phyloP scores from a whole-genome alignment of 2,888 invertebrate species.

The Phengaris alcon region DNA sequence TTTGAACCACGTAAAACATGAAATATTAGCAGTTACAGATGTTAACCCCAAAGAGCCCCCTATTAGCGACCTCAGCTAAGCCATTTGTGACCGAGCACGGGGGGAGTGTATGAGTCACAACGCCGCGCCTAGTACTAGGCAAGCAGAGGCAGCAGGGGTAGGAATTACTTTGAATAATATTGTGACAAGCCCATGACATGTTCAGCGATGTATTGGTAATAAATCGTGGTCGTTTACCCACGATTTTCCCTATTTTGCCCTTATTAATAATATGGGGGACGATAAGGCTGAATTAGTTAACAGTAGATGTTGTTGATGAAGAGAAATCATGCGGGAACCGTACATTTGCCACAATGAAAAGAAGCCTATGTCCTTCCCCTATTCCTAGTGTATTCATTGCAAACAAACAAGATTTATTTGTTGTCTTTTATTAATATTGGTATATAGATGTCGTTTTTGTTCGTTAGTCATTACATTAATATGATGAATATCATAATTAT shows the following conservation, averaged over 20 bases:
- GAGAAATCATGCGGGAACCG: too few species aligned
- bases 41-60: background rate
- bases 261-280: background rate
- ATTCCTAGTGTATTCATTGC: too few species aligned
- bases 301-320: too few species aligned
- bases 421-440: too few species aligned
- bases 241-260: background rate
- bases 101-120: background rate
- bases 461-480: too few species aligned
- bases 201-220: background rate
- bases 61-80: background rate
- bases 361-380: too few species aligned
- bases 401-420: too few species aligned
- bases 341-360: too few species aligned
- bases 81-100: background rate
- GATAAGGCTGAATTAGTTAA: too few species aligned
- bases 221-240: background rate
- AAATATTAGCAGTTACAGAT: background rate
- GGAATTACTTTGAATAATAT: background rate
- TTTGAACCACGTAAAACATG: too few species aligned
- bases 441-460: too few species aligned
- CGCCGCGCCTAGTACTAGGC: constrained; percentile 8
- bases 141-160: background rate
- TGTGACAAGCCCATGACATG: constrained; percentile 4
- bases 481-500: too few species aligned